Conservation (phyloP, 2,888 invertebrate genomes). For the Danaus chrysippus region DNA sequence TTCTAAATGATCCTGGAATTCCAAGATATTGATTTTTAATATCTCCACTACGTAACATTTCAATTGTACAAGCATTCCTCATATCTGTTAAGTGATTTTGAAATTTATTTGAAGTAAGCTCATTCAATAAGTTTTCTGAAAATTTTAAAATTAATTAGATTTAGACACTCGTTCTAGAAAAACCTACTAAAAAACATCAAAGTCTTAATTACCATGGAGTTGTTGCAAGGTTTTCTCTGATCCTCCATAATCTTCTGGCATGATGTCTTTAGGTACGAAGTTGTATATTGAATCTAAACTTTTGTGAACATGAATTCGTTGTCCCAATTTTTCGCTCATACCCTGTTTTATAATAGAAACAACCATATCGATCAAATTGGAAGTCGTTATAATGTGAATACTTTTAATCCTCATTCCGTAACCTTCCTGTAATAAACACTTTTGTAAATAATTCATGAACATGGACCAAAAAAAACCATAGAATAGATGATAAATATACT, state of each 20-base stretch:
- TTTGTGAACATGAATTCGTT: slow-evolving; percentile 42
- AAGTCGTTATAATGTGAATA: slow-evolving; percentile 44
- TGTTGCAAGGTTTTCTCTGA: slow-evolving; percentile 21
- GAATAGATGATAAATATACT: too few species aligned
- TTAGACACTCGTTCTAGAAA: too few species aligned
- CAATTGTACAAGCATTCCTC: too few species aligned
- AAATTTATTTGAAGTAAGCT: too few species aligned
- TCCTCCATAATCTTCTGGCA: slow-evolving; percentile 45
- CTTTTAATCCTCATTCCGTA: slow-evolving; percentile 38
- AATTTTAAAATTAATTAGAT: too few species aligned
- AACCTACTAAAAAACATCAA: too few species aligned
- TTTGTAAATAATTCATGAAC: background rate
- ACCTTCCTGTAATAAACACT: background rate
- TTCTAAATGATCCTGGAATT: too few species aligned
- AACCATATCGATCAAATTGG: slow-evolving; percentile 42
- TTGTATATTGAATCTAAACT: slow-evolving; percentile 38
- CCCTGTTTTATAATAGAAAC: slow-evolving; percentile 43
- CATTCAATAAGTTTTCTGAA: too few species aligned
- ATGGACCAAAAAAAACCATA: too few species aligned
- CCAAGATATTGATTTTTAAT: too few species aligned
- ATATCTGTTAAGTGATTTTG: too few species aligned
- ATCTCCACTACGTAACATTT: too few species aligned
- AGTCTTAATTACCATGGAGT: slow-evolving; percentile 26
- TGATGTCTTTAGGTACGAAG: slow-evolving; percentile 34
- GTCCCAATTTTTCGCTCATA: slow-evolving; percentile 43